Conservation (phyloP, 2,888 invertebrate species). For the Ceraclea dissimilis region DNA sequence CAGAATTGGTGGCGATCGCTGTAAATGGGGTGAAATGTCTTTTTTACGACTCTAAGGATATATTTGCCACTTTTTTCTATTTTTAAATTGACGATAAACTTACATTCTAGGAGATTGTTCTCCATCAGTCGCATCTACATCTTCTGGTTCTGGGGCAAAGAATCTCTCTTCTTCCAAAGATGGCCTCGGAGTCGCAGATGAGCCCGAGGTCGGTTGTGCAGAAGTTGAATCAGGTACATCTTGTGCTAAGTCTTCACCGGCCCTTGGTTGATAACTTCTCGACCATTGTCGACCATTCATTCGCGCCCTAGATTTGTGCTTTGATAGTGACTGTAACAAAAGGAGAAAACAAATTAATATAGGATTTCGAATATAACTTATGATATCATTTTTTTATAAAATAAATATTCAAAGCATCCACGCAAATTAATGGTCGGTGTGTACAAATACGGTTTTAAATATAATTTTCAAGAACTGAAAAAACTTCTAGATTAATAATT, state of each 20-base stretch:
- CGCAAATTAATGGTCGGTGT: too few relatives aligned
- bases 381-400: background rate
- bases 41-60: too few relatives aligned
- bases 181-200: conserved; percentile 32
- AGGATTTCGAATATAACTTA: background rate
- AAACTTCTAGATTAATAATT: too few relatives aligned
- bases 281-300: conserved; percentile 59
- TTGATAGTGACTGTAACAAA: conserved; percentile 49
- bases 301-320: conserved; percentile 52
- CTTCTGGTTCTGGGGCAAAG: conserved; percentile 47
- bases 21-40: too few relatives aligned
- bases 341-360: background rate
- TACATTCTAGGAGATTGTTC: conserved; percentile 29
- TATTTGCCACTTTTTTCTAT: too few relatives aligned
- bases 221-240: conserved; percentile 27
- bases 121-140: conserved; percentile 39
- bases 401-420: too few relatives aligned
- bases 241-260: conserved; percentile 23
- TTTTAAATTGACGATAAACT: conserved; percentile 4
- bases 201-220: conserved; percentile 37
- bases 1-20: too few relatives aligned
- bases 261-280: conserved; percentile 59
- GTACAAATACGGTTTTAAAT: too few relatives aligned
- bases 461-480: too few relatives aligned
- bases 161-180: conserved; percentile 49